Percentiles rank a stretch among this genome's conserved stretches.
Evolutionary conservation across 2,113 vertebrate genomes (phyloP).

Genomic region (Azemiops feae): DNA sequence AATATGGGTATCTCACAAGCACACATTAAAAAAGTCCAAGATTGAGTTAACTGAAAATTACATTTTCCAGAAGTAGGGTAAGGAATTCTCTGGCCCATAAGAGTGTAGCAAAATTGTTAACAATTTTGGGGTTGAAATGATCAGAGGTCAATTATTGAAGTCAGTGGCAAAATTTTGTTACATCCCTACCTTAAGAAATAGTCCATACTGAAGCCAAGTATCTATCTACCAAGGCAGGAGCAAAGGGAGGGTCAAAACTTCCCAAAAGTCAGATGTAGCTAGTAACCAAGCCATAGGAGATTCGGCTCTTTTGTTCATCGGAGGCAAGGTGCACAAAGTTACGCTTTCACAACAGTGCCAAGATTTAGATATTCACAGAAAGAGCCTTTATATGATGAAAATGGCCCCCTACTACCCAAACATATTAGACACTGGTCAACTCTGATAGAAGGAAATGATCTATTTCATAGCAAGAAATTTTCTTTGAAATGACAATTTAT

Average conservation of each 20-base stretch:
- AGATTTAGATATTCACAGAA: background rate
- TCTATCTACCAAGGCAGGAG: background rate
- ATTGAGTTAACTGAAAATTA: background rate
- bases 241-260: background rate
- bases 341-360: background rate
- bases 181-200: background rate
- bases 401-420: background rate
- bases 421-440: background rate
- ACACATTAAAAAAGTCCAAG: background rate
- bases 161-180: background rate
- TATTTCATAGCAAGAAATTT: background rate
- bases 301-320: background rate
- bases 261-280: background rate
- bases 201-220: background rate
- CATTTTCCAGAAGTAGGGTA: background rate
- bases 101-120: background rate
- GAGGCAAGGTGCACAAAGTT: background rate
- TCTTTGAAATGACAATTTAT: background rate
- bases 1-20: background rate
- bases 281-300: background rate
- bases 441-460: background rate
- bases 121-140: background rate
- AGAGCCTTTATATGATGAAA: background rate
- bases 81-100: background rate
- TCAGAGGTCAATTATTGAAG: background rate